phyloP scores from a whole-genome alignment of 2,797 vertebrate genomes.

The Mormyrus proboscirostris region DNA sequence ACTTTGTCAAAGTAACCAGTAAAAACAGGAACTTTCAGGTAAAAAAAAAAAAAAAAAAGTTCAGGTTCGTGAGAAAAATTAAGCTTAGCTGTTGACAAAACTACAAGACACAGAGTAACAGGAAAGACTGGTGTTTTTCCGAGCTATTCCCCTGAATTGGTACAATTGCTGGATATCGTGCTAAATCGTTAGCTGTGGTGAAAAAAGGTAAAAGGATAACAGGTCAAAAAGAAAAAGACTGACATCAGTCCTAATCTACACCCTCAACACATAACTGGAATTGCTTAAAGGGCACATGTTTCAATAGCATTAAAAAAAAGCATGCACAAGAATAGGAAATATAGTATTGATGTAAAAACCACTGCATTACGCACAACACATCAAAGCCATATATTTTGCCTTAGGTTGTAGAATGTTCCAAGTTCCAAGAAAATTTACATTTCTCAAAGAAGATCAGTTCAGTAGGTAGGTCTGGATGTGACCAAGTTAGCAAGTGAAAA shows the following conservation, averaged over 20 bases:
- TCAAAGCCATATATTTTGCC: not conserved
- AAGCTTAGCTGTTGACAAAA: not conserved
- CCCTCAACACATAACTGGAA: not conserved
- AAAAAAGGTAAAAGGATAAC: not conserved
- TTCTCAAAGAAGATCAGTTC: not conserved
- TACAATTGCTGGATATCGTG: not conserved
- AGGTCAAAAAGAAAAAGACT: not conserved
- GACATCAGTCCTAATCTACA: not conserved
- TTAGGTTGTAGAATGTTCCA: not conserved
- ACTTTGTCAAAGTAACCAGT: not conserved
- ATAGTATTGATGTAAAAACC: not conserved
- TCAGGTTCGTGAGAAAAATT: not conserved
- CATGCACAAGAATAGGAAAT: not conserved
- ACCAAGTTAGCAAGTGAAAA: not conserved
- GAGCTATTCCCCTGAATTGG: not conserved
- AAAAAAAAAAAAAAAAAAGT: not conserved
- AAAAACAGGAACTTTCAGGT: not conserved
- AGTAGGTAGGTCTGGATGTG: not conserved
- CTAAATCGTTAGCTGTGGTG: not conserved
- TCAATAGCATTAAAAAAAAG: not conserved
- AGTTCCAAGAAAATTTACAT: not conserved
- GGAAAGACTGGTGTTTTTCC: not conserved
- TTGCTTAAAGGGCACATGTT: not conserved
- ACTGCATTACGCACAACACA: not conserved
- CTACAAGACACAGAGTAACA: not conserved